Base-by-base conservation (phyloP, 2,888 invertebrate species). In the Apoda limacodes region DNA sequence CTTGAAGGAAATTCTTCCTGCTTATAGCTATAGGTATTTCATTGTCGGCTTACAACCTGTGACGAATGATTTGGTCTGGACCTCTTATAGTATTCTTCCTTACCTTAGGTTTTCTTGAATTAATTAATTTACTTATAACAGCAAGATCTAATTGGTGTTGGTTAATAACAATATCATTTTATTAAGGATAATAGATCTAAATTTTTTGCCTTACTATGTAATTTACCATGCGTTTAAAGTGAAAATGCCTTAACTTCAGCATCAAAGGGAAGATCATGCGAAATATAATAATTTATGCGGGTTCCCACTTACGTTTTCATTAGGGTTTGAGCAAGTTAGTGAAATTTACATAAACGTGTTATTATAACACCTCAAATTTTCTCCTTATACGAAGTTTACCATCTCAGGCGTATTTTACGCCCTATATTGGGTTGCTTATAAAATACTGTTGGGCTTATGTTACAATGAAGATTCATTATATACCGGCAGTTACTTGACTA, bases 291-390 rank as follows among this genome's bases (percentile, higher is more conserved):
- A 68, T 62, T 63, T 67, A 63, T 65, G 55, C 59, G 48, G 52
- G 46, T 48, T 49, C 56, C 53, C 57, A 55, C 64, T 67, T 55
- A 55, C 49, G 52, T 58, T 68, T 69, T 69, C 69, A 69, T 69
- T 65, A 66, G 48, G 49, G 50, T 46, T 51, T 52, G 48, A 50
- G 52, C 52, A 52, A 70, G 66, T 69, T 63, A 62, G 65, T 61
- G 54, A 57, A 66, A 66, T 68, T 53, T 67, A 57, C 66, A 69
- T 70, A 69, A 70, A 61, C 51, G 57, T 50, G 56, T 66, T 70
- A 70, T 60, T 58, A 58, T 51, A 55, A 52, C 22, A 50, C 50
- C 44, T 50, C 42, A 54, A 57, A 59, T 56, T 57, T 62, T 59
- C 55, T 52, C 50, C n/a, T n/a, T 45, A 35, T 44, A 41, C 43